Conservation (phyloP, 2,888 invertebrate species). For the Mythimna ferrago region DNA sequence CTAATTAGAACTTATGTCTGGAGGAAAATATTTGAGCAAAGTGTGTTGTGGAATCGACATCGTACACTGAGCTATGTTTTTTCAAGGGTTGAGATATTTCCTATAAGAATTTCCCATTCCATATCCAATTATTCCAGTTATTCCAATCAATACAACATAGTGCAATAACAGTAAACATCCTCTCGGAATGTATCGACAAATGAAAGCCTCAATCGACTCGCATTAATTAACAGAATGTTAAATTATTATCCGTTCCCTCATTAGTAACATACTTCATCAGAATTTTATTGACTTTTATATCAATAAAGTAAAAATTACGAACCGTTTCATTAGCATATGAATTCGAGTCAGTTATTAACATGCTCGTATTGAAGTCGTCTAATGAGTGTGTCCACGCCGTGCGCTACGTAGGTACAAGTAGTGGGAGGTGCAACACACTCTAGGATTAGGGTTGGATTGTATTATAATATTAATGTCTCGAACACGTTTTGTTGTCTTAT, state of each 20-base stretch:
- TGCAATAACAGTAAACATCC: constrained; percentile 25
- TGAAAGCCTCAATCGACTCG: background rate
- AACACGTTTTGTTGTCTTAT: constrained; percentile 32
- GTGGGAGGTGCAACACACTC: constrained; percentile 45
- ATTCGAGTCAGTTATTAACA: constrained; percentile 52
- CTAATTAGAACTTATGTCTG: constrained; percentile 43
- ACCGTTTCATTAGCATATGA: constrained; percentile 63
- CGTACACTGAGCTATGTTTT: background rate
- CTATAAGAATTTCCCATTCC: no score
- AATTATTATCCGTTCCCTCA: constrained; percentile 38
- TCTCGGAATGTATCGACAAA: constrained; percentile 20
- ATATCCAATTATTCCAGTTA: background rate
- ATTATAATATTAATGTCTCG: constrained; percentile 36
- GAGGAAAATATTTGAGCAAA: constrained; percentile 28
- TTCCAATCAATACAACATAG: background rate
- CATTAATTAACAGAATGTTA: constrained; percentile 32
- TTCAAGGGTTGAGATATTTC: background rate
- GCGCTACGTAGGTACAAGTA: constrained; percentile 13
- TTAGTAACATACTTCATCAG: constrained; percentile 55
- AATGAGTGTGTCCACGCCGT: constrained; percentile 32
- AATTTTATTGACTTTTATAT: constrained; percentile 52
- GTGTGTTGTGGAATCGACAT: background rate
- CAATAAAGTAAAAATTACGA: constrained; percentile 57
- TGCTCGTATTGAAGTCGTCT: constrained; percentile 50
- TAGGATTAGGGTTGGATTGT: constrained; percentile 26